These are phyloP conservation scores for Mus caroli DNA, from an alignment of 2,797 vertebrate genomes.

Conservation along the genomic window DNA sequence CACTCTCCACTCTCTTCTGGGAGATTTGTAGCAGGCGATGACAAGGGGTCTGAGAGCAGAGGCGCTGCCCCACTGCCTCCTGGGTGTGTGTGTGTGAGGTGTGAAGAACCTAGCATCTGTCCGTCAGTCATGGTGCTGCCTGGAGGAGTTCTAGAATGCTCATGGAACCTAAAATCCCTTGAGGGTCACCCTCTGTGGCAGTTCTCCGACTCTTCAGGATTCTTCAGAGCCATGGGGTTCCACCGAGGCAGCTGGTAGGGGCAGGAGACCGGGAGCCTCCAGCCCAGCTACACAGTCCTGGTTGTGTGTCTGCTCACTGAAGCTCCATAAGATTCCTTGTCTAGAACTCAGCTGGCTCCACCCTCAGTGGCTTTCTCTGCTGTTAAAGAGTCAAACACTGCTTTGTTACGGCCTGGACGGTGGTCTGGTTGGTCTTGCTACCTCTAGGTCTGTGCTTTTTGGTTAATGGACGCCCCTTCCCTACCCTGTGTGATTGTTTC, in stretches of 20 bases:
- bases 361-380: not conserved
- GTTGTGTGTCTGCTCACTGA: not conserved
- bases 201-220: not conserved
- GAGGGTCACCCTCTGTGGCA: not conserved
- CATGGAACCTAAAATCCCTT: not conserved
- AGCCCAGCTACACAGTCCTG: not conserved
- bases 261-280: not conserved
- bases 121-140: not conserved
- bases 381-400: not conserved
- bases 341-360: fast-evolving
- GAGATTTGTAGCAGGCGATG: not conserved
- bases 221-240: not conserved
- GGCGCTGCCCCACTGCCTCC: not conserved
- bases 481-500: not conserved
- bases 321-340: not conserved
- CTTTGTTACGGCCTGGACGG: fast-evolving
- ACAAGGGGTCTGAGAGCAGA: too few species aligned
- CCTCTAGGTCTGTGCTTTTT: not conserved
- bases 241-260: not conserved
- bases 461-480: not conserved
- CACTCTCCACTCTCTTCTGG: not conserved
- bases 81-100: not conserved
- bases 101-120: too few species aligned
- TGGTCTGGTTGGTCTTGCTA: fast-evolving
- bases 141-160: not conserved